Evolutionary conservation across 2,113 vertebrate genomes (phyloP).

Genomic region (Dipodomys ordii): DNA sequence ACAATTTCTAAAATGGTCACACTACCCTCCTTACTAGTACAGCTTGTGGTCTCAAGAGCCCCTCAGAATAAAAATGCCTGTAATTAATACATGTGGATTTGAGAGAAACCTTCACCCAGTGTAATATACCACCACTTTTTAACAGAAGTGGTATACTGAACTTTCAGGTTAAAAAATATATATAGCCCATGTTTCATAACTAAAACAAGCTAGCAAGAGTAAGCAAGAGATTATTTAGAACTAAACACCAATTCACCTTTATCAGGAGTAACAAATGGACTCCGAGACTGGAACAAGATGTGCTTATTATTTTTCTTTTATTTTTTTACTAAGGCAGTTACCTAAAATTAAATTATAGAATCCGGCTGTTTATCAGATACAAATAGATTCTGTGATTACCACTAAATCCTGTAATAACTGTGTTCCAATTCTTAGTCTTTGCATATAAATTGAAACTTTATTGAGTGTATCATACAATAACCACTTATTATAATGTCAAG

Average conservation of each 20-base stretch:
- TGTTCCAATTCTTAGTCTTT: constrained; percentile 14
- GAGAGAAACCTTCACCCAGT: not conserved
- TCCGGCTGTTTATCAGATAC: constrained; percentile 39
- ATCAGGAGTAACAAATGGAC: not conserved
- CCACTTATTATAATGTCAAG: constrained; percentile 30
- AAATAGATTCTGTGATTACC: constrained; percentile 43
- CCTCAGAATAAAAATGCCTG: not conserved
- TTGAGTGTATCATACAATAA: not conserved
- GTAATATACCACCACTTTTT: not conserved
- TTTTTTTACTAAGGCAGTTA: not conserved
- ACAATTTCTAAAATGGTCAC: not conserved
- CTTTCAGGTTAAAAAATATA: constrained; percentile 17
- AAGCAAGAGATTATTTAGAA: constrained; percentile 22
- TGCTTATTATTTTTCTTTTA: not conserved
- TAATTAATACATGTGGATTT: not conserved
- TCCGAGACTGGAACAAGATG: not conserved
- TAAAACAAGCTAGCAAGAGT: not conserved
- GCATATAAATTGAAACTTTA: constrained; percentile 3
- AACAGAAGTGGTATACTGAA: not conserved
- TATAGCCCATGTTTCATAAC: not conserved
- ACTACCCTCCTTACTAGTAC: not conserved
- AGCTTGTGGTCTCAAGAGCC: not conserved
- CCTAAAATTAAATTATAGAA: constrained; percentile 55
- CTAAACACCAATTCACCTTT: constrained; percentile 30
- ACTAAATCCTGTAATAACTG: not conserved